Evolutionary conservation across 1,140 invertebrate genomes (phyloP), one percentile per base, ranked within the genome.

Genomic region (Drosophila grimshawi): DNA sequence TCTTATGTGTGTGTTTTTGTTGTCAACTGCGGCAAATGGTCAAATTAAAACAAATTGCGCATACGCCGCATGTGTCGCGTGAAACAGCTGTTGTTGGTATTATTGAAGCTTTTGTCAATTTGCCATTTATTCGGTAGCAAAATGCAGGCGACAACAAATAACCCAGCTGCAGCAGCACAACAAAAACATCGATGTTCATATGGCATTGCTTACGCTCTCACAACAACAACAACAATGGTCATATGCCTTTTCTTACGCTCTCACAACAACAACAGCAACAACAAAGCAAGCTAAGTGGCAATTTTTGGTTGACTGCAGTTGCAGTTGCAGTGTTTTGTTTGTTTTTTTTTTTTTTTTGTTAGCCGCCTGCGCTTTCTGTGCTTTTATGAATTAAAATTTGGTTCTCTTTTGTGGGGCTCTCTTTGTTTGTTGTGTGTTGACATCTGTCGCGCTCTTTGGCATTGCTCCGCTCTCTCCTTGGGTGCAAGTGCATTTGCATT

Each of bases 361-460:
- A 62, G 56, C 66, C 45, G 27, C 30, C 5, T 48, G 7, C 5
- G 7, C 11, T 56, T 68, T 62, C 60, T 76, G 66, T 68, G 63
- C 60, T 81, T 86, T 86, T 70, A 86, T 86, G 81, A 86, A 86
- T 86, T 86, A 86, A 81, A 78, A 66, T 51, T 78, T 33, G 43
- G 48, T 60, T 66, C 66, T 72, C 52, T 39, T 37, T 49, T 19
- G 19, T 19, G 19, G 19, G 19, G 19, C 61, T 72, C 65, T 62
- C 29, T 33, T 3, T n/a, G 11, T 27, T 11, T 37, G 41, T 29
- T 52, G 19, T 39, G 37, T 41, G 32, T 45, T 33, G 45, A 59
- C 51, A 46, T 39, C 33, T 53, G 5, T 52, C 30, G 19, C 46
- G 7, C 27, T 27, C 35, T 1, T 5, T 56, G 2, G 32, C 55